Conservation (phyloP, 2,888 invertebrate species). For the Mamestra brassicae region DNA sequence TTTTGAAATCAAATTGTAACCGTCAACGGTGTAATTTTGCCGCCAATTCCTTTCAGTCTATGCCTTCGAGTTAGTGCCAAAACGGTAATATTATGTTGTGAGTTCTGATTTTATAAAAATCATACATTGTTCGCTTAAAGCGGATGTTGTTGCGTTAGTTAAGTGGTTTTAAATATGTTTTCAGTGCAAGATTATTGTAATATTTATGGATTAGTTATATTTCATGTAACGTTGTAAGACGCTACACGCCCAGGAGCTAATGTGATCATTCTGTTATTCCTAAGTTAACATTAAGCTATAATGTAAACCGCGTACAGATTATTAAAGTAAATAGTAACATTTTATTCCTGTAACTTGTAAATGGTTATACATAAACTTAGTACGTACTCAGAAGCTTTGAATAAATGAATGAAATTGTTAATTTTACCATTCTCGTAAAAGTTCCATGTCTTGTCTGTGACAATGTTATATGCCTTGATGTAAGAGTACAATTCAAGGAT, state of each 20-base stretch:
- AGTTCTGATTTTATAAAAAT: slow-evolving; percentile 73
- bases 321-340: slow-evolving; percentile 40
- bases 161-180: slow-evolving; percentile 69
- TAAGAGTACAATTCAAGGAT: slow-evolving; percentile 67
- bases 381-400: slow-evolving; percentile 57
- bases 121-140: slow-evolving; percentile 81
- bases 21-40: slow-evolving; percentile 4
- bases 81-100: slow-evolving; percentile 80
- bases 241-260: slow-evolving; percentile 80
- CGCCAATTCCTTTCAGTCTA: slow-evolving; percentile 69
- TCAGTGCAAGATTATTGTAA: slow-evolving; percentile 75
- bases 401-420: slow-evolving; percentile 46
- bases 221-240: slow-evolving; percentile 76
- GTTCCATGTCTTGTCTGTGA: slow-evolving; percentile 63
- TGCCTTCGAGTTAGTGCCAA: slow-evolving; percentile 80
- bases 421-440: slow-evolving; percentile 55
- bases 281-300: slow-evolving; percentile 64
- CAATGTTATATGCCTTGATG: slow-evolving; percentile 68
- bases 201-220: slow-evolving; percentile 80
- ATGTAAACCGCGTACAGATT: slow-evolving; percentile 60
- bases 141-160: slow-evolving; percentile 80
- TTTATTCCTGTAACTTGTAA: slow-evolving; percentile 54
- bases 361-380: slow-evolving; percentile 52
- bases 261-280: slow-evolving; percentile 83
- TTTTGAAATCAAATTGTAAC: slow-evolving; percentile 23